Evolutionary conservation across 92 coral and sea anemone species (phyloP).

Genomic region (Zoanthus gigantus): DNA sequence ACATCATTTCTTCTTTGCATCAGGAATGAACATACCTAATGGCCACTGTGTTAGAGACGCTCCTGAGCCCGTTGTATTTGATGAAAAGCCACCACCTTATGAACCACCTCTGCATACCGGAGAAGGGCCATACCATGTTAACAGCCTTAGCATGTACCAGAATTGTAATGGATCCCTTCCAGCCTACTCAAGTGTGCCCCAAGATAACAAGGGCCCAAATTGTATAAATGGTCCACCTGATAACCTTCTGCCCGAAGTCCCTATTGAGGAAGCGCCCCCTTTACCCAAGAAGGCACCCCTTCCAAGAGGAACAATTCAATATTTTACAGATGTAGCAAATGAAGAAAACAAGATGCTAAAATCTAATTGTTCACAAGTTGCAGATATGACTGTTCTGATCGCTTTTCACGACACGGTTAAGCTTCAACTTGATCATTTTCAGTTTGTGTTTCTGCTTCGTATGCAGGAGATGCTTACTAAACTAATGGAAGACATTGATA

Average conservation of each 20-base stretch:
- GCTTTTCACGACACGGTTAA: conserved; percentile 67
- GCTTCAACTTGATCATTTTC: conserved; percentile 90
- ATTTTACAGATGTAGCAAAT: conserved; percentile 15
- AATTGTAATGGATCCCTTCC: not conserved
- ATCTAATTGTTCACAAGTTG: conserved; percentile 52
- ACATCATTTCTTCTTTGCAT: not conserved
- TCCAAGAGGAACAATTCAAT: conserved; percentile 23
- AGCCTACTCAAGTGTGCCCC: conserved; percentile 11
- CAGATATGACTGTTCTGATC: conserved; percentile 80
- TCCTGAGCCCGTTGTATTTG: conserved; percentile 5
- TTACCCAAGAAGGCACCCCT: conserved; percentile 61
- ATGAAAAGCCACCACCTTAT: conserved; percentile 46
- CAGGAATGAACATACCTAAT: conserved; percentile 24
- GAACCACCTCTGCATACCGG: conserved; percentile 7
- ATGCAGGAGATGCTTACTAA: conserved; percentile 87
- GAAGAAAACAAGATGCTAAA: conserved; percentile 27
- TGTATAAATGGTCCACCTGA: not conserved
- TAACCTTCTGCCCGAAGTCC: not conserved
- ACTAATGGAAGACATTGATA: conserved; percentile 76
- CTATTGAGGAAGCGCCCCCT: conserved; percentile 58
- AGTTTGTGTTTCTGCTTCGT: conserved; percentile 88
- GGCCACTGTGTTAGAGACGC: conserved; percentile 27
- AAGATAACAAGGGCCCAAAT: not conserved
- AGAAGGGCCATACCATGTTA: not conserved
- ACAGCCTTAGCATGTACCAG: conserved; percentile 1